These are phyloP conservation scores for Synergus laeviventris DNA, from an alignment of 2,888 invertebrate species.

Conservation along the genomic window DNA sequence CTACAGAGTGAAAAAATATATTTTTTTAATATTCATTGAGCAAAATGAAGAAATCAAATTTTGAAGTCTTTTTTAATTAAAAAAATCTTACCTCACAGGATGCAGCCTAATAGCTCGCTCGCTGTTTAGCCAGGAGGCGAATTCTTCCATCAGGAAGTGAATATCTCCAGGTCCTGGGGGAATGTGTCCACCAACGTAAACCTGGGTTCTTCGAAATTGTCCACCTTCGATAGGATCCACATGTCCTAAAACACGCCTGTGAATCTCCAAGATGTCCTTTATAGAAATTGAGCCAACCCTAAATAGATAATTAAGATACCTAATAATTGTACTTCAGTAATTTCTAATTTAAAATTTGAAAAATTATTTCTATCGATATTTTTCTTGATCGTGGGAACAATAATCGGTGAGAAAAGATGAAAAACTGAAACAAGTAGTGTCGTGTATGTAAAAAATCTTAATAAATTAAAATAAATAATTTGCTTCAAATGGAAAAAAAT, in stretches of 20 bases:
- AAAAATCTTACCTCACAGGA: constrained; percentile 83
- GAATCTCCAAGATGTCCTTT: constrained; percentile 94
- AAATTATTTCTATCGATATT: too few relatives aligned
- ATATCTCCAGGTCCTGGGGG: constrained; percentile 93
- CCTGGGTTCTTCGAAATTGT: constrained; percentile 90
- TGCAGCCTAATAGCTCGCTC: constrained; percentile 91
- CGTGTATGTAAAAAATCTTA: background rate
- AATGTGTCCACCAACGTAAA: constrained; percentile 96
- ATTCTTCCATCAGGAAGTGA: constrained; percentile 88
- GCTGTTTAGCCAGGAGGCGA: constrained; percentile 95
- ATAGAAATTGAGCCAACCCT: constrained; percentile 87
- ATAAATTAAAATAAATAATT: too few relatives aligned
- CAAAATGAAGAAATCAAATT: too few relatives aligned
- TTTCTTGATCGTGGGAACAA: too few relatives aligned
- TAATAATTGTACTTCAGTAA: constrained; percentile 1
- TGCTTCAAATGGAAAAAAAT: too few relatives aligned
- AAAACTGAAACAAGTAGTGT: constrained; percentile 2
- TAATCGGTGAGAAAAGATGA: background rate
- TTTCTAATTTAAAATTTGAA: background rate
- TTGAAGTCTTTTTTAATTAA: background rate
- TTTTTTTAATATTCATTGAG: too few relatives aligned
- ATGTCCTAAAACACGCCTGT: constrained; percentile 93
- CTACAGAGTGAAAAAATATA: too few relatives aligned
- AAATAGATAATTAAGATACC: constrained; percentile 46
- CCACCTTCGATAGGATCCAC: constrained; percentile 96